phyloP scores from a whole-genome alignment of 2,113 vertebrate species.

The Neotoma lepida region DNA sequence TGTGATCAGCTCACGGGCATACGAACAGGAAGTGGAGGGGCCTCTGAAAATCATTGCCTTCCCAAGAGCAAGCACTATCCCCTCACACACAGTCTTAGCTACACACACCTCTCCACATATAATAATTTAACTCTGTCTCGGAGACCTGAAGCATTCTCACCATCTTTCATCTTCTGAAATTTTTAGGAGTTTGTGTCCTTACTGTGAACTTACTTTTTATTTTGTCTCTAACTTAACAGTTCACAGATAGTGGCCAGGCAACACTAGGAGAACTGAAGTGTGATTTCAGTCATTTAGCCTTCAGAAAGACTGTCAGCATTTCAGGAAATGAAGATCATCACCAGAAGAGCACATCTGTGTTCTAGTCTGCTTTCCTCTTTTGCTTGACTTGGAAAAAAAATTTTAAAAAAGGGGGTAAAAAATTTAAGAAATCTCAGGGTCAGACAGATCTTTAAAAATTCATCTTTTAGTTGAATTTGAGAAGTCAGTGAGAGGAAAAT shows the following conservation, averaged over 20 bases:
- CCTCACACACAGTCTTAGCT: background rate
- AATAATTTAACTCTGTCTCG: conserved; percentile 15
- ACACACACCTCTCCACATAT: conserved; percentile 42
- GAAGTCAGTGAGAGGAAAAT: conserved; percentile 24
- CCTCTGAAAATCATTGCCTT: conserved; percentile 60
- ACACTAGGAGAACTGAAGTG: conserved; percentile 49
- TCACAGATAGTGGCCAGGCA: conserved; percentile 46
- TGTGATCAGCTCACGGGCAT: background rate
- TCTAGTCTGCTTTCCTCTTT: conserved; percentile 20
- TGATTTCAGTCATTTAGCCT: conserved; percentile 73
- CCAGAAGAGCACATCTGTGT: conserved; percentile 51
- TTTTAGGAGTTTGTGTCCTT: conserved; percentile 19
- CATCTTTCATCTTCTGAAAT: background rate
- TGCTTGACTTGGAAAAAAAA: conserved; percentile 58
- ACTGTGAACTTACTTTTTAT: conserved; percentile 28
- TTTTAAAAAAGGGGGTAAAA: too few relatives aligned
- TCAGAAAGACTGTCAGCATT: conserved; percentile 69
- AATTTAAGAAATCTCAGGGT: background rate
- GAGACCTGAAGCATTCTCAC: background rate
- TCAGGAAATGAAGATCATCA: conserved; percentile 35
- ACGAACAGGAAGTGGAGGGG: background rate
- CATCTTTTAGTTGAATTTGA: conserved; percentile 33
- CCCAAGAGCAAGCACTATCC: background rate
- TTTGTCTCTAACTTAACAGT: conserved; percentile 48
- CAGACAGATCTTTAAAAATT: background rate